phyloP scores from a whole-genome alignment of 2,113 vertebrate species.

The Hydrochoerus hydrochaeris region DNA sequence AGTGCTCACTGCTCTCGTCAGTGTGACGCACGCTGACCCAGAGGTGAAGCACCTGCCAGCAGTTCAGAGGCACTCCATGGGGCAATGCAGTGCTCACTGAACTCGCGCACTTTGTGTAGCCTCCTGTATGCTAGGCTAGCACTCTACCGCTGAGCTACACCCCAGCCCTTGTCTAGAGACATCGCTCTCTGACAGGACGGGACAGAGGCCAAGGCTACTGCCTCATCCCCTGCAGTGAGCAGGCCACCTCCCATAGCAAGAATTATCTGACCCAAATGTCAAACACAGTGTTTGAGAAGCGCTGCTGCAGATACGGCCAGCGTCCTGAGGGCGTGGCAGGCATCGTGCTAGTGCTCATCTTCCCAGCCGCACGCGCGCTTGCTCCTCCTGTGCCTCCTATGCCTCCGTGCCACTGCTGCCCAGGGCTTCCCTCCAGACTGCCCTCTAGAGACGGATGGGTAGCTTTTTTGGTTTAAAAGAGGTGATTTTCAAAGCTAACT shows the following conservation, averaged over 20 bases:
- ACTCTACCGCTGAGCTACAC: background rate
- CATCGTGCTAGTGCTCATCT: background rate
- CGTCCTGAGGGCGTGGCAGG: background rate
- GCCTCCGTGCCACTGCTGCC: background rate
- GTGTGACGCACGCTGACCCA: too few relatives aligned
- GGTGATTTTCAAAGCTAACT: slow-evolving; percentile 43
- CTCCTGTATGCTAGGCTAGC: background rate
- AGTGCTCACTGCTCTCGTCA: too few relatives aligned
- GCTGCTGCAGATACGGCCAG: background rate
- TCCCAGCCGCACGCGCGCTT: too few relatives aligned
- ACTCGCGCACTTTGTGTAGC: too few relatives aligned
- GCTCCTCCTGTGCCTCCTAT: too few relatives aligned
- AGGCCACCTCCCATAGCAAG: background rate
- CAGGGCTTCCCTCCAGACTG: background rate
- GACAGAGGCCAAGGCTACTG: background rate
- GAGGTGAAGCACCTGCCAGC: too few relatives aligned
- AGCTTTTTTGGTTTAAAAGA: background rate
- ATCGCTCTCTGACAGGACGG: background rate
- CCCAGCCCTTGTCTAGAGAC: background rate
- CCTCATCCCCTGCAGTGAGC: background rate
- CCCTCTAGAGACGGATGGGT: background rate
- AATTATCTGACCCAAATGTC: background rate
- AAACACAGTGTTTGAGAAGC: background rate
- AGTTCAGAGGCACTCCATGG: too few relatives aligned
- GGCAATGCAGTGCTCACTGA: too few relatives aligned